These are phyloP conservation scores for Lanius ludovicianus DNA, from an alignment of 2,113 vertebrate species.

Conservation along the genomic window DNA sequence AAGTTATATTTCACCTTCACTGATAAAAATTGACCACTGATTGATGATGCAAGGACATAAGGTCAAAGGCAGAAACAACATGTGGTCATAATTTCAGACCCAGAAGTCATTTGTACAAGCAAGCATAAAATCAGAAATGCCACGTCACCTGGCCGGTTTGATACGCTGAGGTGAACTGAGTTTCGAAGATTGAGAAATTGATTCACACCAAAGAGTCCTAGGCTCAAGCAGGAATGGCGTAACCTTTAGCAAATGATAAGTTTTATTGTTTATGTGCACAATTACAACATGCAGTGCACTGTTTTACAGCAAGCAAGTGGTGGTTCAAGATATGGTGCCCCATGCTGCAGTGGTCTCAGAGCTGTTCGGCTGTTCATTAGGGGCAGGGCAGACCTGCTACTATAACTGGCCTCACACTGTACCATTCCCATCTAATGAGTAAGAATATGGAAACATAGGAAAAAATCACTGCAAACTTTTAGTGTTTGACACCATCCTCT, in stretches of 20 bases:
- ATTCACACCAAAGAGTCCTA: background rate
- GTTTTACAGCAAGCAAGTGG: background rate
- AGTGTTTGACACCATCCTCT: background rate
- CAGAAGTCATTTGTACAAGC: background rate
- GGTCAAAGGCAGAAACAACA: background rate
- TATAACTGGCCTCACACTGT: background rate
- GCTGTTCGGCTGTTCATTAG: background rate
- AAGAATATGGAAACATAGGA: background rate
- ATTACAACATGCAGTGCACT: background rate
- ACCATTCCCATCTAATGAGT: background rate
- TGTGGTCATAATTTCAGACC: background rate
- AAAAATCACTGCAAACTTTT: background rate
- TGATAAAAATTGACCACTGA: background rate
- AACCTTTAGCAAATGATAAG: background rate
- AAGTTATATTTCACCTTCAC: background rate
- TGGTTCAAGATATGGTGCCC: background rate
- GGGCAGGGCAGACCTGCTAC: background rate
- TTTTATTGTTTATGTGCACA: background rate
- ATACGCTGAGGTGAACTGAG: background rate
- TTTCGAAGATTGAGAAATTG: background rate
- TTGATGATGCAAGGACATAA: background rate
- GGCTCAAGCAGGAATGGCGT: background rate
- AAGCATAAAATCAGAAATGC: background rate
- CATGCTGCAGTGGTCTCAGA: background rate
- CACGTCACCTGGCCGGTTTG: background rate